These are phyloP conservation scores for Drosophila parvula DNA, from an alignment of 1,140 invertebrate genomes.

Conservation along the genomic window DNA sequence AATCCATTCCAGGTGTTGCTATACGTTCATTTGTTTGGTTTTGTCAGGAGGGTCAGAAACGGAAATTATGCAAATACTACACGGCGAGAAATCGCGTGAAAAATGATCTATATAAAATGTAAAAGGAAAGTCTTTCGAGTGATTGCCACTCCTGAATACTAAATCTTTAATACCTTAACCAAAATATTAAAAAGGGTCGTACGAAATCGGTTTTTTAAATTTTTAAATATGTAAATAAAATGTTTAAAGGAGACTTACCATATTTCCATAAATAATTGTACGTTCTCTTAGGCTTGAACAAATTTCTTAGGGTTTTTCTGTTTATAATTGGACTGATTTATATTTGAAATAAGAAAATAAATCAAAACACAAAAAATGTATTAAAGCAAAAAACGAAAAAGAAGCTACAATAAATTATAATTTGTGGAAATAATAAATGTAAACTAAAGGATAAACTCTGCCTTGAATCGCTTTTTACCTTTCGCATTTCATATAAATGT, in stretches of 20 bases:
- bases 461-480: too few species aligned
- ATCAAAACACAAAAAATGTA: too few species aligned
- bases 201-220: neutral
- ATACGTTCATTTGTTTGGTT: conserved; percentile 42
- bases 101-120: neutral
- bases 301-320: neutral
- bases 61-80: conserved; percentile 47
- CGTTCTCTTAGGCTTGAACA: too few species aligned
- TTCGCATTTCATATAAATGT: neutral
- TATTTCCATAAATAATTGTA: too few species aligned
- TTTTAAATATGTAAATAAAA: neutral
- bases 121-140: neutral
- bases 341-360: too few species aligned
- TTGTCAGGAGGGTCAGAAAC: conserved; percentile 22
- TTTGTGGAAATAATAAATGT: neutral
- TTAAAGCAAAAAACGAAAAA: neutral
- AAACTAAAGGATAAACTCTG: neutral
- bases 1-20: conserved; percentile 50
- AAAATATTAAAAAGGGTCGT: neutral
- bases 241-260: too few species aligned
- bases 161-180: neutral
- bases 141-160: too few species aligned
- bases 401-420: neutral
- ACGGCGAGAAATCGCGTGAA: conserved; percentile 5
- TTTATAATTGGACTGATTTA: neutral